Evolutionary conservation across 2,797 vertebrate species (phyloP).

Genomic region (Lagodon rhomboides): DNA sequence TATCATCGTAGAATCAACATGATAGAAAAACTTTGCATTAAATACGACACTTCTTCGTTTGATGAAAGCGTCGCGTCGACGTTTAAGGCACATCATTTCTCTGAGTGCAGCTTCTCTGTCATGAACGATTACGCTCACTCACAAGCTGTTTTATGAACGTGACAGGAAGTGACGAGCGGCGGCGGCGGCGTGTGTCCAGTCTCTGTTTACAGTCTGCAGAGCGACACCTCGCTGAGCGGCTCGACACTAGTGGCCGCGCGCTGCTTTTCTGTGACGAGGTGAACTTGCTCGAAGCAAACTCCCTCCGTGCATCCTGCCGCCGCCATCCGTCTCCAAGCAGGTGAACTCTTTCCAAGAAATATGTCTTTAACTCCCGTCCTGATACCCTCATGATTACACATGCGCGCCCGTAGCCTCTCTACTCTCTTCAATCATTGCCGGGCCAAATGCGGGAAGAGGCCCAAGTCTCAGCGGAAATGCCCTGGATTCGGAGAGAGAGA

Average conservation of each 20-base stretch:
- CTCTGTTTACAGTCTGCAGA: slow-evolving; percentile 24
- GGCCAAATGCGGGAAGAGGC: slow-evolving; percentile 62
- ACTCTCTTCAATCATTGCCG: slow-evolving; percentile 70
- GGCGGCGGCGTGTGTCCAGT: neutral
- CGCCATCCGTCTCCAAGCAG: slow-evolving; percentile 23
- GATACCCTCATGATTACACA: slow-evolving; percentile 57
- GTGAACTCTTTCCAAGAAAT: slow-evolving; percentile 44
- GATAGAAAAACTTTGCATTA: no score
- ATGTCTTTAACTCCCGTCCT: slow-evolving; percentile 37
- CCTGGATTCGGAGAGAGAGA: slow-evolving; percentile 71
- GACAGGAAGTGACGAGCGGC: neutral
- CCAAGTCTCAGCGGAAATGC: slow-evolving; percentile 76
- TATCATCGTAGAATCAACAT: no score
- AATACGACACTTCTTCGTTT: no score
- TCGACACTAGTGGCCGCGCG: slow-evolving; percentile 2
- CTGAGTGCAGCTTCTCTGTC: neutral
- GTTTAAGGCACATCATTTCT: no score
- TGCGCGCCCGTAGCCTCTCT: slow-evolving; percentile 53
- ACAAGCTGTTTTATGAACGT: slow-evolving; percentile 8
- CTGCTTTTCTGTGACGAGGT: slow-evolving; percentile 25
- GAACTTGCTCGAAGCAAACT: slow-evolving; percentile 30
- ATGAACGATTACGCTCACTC: neutral
- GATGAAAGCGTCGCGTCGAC: no score
- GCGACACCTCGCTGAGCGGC: neutral
- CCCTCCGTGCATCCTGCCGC: slow-evolving; percentile 19